Base-by-base conservation (phyloP, 1,140 invertebrate genomes). In the Stratiolaelaps scimitus region DNA sequence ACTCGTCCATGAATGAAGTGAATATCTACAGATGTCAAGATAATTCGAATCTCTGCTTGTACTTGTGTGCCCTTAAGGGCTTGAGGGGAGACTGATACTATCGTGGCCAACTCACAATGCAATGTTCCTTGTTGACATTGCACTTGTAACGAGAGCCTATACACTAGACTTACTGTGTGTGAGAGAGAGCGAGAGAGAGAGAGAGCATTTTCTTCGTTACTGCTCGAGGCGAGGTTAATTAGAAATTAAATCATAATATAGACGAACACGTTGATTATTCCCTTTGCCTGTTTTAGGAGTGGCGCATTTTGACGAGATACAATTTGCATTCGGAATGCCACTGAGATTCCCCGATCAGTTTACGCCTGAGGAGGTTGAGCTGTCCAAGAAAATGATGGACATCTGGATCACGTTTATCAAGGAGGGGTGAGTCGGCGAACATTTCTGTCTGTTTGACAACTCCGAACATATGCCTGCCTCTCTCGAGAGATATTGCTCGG, bases 261-360 rank as follows among this genome's bases (percentile, higher is more conserved):
- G 47, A 48, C 47, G 15, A 28, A 4, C 4, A 48, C 15, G 15
- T 48, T 28, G 5, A 48, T 20, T 4, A 6, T 20, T 20, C 47
- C 4, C 7, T 48, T 20, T 26, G 2, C 53, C 17, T 19, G 2
- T 60, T 60, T 17, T 34, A 60, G 53, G 70, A 1, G 66, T 66
- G 1, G 44, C 30, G 1, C 69, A 70, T 30, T 67, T 65, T 48
- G 69, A 70, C 6, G 70, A 71, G 40, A 67, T 70, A 6, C 69
- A 68, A 29, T 71, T 71, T 53, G 69, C 68, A 1, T 71, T 71
- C 23, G 70, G 67, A 23, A 15, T 30, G 0, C 71, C 71, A 2
- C 44, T 70, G 10, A 28, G 34, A 13, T 64, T 66, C 30, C 13
- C 43, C 1, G 19, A 17, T 10, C 43, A n/a, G 5, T 71, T 67